Base-by-base conservation (phyloP, 2,797 vertebrate genomes). In the Oreortyx pictus region DNA sequence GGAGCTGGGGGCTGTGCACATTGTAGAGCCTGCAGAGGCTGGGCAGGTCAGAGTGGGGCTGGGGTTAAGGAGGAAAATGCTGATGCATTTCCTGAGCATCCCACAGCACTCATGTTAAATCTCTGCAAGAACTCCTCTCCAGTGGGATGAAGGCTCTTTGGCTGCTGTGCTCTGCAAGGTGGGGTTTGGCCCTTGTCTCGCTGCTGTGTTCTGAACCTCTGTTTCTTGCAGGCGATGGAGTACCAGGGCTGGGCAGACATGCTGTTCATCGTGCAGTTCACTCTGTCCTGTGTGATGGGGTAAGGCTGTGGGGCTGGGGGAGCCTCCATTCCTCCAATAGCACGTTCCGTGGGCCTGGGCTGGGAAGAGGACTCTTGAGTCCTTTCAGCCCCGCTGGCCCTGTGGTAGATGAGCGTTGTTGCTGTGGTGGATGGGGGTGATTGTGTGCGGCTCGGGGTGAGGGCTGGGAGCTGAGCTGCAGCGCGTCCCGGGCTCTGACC, bases 241-340 rank as follows among this genome's bases (percentile, higher is more conserved):
- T 99, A 97, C 93, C 95, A 97, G 27, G 98, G 98, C 76, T 99
- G 99, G 99, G 97, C 98, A 0, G 98, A 99, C 89, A 82, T 46
- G 6, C 92, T 98, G 94, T 99, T 99, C 94, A 19, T 98, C 2
- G 39, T 97, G 87, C 98, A 99, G 98, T 99, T 99, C 82, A 92
- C 95, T 18, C 98, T 99, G 33, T 99, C 99, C n/a, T 99, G 99
- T 93, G 97, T 99, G 24, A 98, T 99, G 99, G 99, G 99, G 99
- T 99, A 98, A 98, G 97, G 81, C 27, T 1, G 31, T n/a, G 54
- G 54, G 31, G 31, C 54, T 22, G n/a, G 54, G 20, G 39, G 60
- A 3, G 3, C n/a, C 29, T 15, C 31, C 27, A 3, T 6, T 6
- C 27, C 66, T 29, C 2, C 13, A 50, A 0, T 0, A 0, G 4